A percentile compares a stretch with the other conserved stretches of the same genome.
These are phyloP conservation scores for Drosophila lacicola DNA, from an alignment of 2,888 invertebrate species.

Conservation along the genomic window DNA sequence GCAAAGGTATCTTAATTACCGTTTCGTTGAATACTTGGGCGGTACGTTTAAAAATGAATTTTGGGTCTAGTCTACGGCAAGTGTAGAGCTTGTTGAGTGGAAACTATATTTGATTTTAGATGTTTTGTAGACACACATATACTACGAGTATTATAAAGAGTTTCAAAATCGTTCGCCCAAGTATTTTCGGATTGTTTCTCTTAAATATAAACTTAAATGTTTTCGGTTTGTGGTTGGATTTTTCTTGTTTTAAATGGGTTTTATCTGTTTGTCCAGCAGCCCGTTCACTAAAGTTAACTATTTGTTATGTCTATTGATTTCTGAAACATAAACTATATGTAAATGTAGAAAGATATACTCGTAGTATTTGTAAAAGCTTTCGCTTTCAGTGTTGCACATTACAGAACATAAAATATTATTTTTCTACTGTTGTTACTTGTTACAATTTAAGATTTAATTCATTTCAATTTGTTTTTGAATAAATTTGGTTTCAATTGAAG, in stretches of 20 bases:
- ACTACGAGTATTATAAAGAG: constrained; percentile 28
- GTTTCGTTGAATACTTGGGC: constrained; percentile 38
- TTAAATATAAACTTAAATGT: constrained; percentile 40
- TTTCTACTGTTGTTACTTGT: constrained; percentile 7
- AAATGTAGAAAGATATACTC: constrained; percentile 31
- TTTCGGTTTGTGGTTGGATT: constrained; percentile 15
- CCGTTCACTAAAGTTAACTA: constrained; percentile 39
- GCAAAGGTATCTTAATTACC: constrained; percentile 25
- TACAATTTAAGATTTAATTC: constrained; percentile 21
- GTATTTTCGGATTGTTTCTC: constrained; percentile 15
- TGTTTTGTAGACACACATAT: constrained; percentile 3
- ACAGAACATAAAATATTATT: constrained; percentile 24
- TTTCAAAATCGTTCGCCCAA: constrained; percentile 25
- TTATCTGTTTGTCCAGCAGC: constrained; percentile 32
- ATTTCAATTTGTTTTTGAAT: constrained; percentile 13
- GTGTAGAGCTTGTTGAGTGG: constrained; percentile 22
- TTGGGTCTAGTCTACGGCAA: constrained; percentile 29
- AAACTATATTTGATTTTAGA: constrained; percentile 8
- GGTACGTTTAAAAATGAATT: constrained; percentile 11
- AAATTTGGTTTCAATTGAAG: constrained; percentile 27
- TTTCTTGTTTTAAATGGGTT: neutral
- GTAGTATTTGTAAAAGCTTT: constrained; percentile 34
- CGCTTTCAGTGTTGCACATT: constrained; percentile 38
- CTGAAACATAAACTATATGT: constrained; percentile 33
- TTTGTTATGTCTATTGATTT: constrained; percentile 51